These are phyloP conservation scores for Sinelater perroti DNA, from an alignment of 2,888 invertebrate genomes.

Conservation along the genomic window DNA sequence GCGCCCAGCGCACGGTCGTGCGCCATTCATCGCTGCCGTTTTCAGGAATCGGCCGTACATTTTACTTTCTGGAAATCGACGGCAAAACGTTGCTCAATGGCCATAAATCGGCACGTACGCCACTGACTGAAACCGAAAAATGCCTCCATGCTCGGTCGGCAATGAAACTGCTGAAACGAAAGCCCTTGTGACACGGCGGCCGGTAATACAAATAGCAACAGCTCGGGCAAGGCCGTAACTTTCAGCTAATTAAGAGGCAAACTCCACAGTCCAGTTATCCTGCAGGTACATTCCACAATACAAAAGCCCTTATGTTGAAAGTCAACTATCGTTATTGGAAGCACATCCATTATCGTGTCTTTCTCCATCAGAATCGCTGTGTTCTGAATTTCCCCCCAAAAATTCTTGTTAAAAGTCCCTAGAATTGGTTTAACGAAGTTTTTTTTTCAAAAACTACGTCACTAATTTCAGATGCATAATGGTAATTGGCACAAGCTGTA, in stretches of 20 bases:
- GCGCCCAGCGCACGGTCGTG: conserved; percentile 19
- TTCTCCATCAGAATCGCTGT: too few species aligned
- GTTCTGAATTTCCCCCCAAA: too few species aligned
- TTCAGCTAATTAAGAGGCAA: conserved; percentile 6
- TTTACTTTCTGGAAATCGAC: conserved; percentile 19
- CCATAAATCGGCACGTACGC: neutral
- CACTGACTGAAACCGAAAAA: neutral
- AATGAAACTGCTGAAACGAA: neutral
- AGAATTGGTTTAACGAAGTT: too few species aligned
- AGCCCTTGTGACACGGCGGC: neutral
- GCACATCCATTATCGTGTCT: too few species aligned
- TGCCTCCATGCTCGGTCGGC: neutral
- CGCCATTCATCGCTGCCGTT: conserved; percentile 43
- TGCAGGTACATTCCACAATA: too few species aligned
- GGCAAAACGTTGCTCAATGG: neutral
- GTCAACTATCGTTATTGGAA: too few species aligned
- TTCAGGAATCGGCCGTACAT: conserved; percentile 40
- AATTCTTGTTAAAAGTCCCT: too few species aligned
- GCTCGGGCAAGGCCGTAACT: conserved; percentile 1
- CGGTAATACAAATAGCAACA: neutral
- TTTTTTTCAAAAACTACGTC: too few species aligned
- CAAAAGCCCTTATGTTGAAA: too few species aligned
- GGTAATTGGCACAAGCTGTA: too few species aligned
- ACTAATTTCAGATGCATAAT: too few species aligned
- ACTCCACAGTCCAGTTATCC: too few species aligned